These are phyloP conservation scores for Pristionchus exspectatus DNA, from an alignment of 2,888 invertebrate species.

Conservation along the genomic window DNA sequence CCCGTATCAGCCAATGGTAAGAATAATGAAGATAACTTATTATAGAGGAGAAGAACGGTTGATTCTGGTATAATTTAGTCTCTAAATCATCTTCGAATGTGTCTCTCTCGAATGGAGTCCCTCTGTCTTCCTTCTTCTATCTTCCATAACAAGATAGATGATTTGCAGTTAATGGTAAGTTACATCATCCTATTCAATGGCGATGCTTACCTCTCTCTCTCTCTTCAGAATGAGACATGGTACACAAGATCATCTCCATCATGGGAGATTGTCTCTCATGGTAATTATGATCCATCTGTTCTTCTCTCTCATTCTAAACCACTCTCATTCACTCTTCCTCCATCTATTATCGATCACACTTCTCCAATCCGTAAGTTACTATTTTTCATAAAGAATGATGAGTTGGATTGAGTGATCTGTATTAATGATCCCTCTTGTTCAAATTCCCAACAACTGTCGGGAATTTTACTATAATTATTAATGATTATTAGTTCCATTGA, in stretches of 20 bases:
- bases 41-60: neutral
- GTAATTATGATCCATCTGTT: neutral
- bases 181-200: neutral
- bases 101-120: neutral
- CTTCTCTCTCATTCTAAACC: neutral
- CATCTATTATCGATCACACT: neutral
- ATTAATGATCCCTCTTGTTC: neutral
- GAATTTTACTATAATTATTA: neutral
- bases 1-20: neutral
- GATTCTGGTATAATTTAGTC: neutral
- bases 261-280: slow-evolving; percentile 1
- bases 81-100: neutral
- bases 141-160: neutral
- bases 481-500: too few species aligned
- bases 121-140: neutral
- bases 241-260: neutral
- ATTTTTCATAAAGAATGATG: neutral
- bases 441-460: neutral
- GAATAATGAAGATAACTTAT: neutral
- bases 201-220: neutral
- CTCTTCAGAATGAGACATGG: neutral
- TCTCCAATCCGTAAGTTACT: neutral
- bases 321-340: neutral
- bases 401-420: neutral
- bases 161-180: neutral